These are phyloP conservation scores for Villa cingulata DNA, from an alignment of 2,888 invertebrate species.

Conservation along the genomic window DNA sequence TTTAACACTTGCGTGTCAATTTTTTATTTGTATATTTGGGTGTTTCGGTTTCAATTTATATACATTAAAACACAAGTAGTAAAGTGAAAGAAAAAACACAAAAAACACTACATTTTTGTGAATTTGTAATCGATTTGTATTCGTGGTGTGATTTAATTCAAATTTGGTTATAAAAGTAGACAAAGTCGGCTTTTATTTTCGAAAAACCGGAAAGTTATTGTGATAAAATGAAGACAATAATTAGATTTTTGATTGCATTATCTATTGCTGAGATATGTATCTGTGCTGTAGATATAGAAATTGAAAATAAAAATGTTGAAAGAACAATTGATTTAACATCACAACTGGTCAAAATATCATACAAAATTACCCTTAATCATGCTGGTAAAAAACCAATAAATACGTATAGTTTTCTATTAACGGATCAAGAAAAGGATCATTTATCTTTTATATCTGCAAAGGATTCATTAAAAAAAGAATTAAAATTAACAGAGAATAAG, in stretches of 20 bases:
- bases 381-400: conserved; percentile 56
- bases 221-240: too few species aligned
- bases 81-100: too few species aligned
- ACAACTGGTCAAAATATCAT: conserved; percentile 73
- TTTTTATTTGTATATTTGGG: too few species aligned
- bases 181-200: too few species aligned
- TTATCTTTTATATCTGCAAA: conserved; percentile 64
- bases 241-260: neutral
- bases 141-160: too few species aligned
- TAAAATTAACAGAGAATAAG: conserved; percentile 40
- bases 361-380: conserved; percentile 74
- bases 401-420: conserved; percentile 55
- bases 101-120: too few species aligned
- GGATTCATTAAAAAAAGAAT: conserved; percentile 45
- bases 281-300: conserved; percentile 37
- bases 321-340: conserved; percentile 74
- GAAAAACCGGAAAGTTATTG: too few species aligned
- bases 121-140: too few species aligned
- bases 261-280: neutral
- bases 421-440: conserved; percentile 42
- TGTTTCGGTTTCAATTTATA: too few species aligned
- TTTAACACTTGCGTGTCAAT: too few species aligned
- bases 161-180: too few species aligned
- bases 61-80: too few species aligned
- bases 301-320: conserved; percentile 67